A percentile compares a stretch with the other conserved stretches of the same genome.
Conservation (phyloP, 1,140 invertebrate genomes). For the Drosophila pruinosa region DNA sequence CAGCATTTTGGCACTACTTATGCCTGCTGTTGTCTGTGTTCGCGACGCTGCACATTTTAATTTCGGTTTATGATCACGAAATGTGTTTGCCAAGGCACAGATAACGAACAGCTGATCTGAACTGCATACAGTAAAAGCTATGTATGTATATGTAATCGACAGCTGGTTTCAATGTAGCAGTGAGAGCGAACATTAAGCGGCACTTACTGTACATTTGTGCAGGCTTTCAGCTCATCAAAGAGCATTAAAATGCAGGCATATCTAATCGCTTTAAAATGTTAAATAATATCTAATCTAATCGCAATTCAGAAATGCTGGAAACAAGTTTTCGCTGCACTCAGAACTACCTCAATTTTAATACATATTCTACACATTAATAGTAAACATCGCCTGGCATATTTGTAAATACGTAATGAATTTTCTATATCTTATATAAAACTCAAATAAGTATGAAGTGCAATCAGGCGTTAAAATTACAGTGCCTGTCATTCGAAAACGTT, state of each 20-base stretch:
- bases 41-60: background rate
- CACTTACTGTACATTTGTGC: no score
- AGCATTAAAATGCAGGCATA: conserved; percentile 18
- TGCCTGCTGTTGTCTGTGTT: background rate
- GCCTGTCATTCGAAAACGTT: conserved; percentile 24
- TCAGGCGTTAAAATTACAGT: conserved; percentile 58
- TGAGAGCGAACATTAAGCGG: no score
- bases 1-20: conserved; percentile 45
- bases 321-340: conserved; percentile 7
- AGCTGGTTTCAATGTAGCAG: background rate
- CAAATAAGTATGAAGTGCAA: conserved; percentile 37
- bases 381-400: background rate
- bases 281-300: conserved; percentile 32
- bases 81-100: background rate
- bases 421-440: conserved; percentile 10
- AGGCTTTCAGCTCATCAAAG: background rate
- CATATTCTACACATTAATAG: background rate
- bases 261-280: conserved; percentile 29
- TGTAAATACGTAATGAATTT: background rate
- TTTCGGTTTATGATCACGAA: conserved; percentile 5
- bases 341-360: conserved; percentile 16
- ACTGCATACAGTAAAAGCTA: background rate
- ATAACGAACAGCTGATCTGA: background rate
- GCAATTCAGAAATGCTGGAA: background rate
- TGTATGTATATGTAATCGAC: no score